These are phyloP conservation scores for Orius insidiosus DNA, from an alignment of 1,140 invertebrate genomes.

Conservation along the genomic window DNA sequence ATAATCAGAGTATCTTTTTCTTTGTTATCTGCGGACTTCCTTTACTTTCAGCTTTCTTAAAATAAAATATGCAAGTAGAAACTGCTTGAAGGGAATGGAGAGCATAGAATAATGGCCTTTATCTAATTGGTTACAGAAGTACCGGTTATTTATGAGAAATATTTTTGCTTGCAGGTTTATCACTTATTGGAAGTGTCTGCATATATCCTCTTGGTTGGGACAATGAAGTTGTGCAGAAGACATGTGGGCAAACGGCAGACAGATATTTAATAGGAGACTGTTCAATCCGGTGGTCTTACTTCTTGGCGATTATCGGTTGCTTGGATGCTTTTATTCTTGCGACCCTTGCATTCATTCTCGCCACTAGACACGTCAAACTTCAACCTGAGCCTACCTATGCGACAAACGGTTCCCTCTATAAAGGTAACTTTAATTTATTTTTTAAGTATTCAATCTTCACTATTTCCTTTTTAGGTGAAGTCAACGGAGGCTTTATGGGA, in stretches of 20 bases:
- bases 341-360: constrained; percentile 83
- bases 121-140: too few species aligned
- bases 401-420: constrained; percentile 33
- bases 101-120: too few species aligned
- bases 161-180: constrained; percentile 46
- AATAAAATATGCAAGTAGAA: too few species aligned
- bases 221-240: constrained; percentile 55
- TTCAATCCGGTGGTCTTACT: constrained; percentile 84
- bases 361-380: constrained; percentile 67
- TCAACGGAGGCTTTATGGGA: constrained; percentile 65
- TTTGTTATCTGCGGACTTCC: too few species aligned
- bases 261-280: constrained; percentile 64
- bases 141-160: too few species aligned
- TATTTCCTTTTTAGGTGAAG: constrained; percentile 47
- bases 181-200: constrained; percentile 64
- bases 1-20: too few species aligned
- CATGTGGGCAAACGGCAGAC: constrained; percentile 67
- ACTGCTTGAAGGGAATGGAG: too few species aligned
- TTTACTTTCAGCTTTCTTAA: too few species aligned
- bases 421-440: constrained; percentile 26
- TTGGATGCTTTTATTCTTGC: constrained; percentile 79
- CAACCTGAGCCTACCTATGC: constrained; percentile 61
- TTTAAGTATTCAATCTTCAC: not conserved
- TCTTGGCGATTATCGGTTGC: constrained; percentile 80
- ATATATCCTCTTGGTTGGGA: constrained; percentile 92